These are phyloP conservation scores for Agrotis segetum DNA, from an alignment of 2,888 invertebrate species.

Conservation along the genomic window DNA sequence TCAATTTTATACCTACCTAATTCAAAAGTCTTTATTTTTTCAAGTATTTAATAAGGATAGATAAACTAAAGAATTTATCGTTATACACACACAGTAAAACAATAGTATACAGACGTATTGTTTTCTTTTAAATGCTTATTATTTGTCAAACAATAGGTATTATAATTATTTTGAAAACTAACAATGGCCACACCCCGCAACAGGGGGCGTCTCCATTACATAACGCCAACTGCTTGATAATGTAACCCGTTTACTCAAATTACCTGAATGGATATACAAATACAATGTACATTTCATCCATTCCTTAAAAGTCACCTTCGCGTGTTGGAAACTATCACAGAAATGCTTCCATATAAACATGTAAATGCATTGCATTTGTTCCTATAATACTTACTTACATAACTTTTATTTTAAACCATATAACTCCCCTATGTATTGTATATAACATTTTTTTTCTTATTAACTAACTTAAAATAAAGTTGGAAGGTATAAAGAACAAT, in stretches of 20 bases:
- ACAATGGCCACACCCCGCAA: neutral
- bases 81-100: conserved; percentile 2
- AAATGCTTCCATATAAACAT: conserved; percentile 51
- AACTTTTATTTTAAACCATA: conserved; percentile 7
- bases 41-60: neutral
- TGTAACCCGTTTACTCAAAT: neutral
- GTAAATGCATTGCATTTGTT: conserved; percentile 62
- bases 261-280: neutral
- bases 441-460: conserved; percentile 7
- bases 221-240: neutral
- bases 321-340: conserved; percentile 59
- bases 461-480: neutral
- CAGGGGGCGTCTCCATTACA: conserved; percentile 22
- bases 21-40: conserved; percentile 3
- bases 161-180: neutral
- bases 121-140: conserved; percentile 14
- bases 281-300: conserved; percentile 4
- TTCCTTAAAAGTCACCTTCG: conserved; percentile 1
- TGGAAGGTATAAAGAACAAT: neutral
- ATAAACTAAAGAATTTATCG: too few relatives aligned
- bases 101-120: neutral
- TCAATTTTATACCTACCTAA: too few relatives aligned
- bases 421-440: neutral
- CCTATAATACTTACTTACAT: neutral
- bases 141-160: conserved; percentile 2